Percentiles rank a stretch among this genome's conserved stretches.
These are phyloP conservation scores for Marmota monax DNA, from an alignment of 2,113 vertebrate genomes.

Conservation along the genomic window DNA sequence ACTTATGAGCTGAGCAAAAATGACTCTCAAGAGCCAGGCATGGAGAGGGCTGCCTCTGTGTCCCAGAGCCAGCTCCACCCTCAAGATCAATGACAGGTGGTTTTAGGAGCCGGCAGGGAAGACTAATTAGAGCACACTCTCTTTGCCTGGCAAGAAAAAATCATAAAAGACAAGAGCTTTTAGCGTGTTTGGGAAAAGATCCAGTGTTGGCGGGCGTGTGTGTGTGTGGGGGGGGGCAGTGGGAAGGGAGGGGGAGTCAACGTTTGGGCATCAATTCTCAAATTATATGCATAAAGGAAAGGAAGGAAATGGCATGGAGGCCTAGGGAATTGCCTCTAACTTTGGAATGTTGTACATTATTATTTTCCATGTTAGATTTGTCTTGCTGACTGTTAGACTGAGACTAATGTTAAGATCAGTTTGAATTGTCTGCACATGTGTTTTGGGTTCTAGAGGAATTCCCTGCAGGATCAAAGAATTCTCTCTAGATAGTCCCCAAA, in stretches of 20 bases:
- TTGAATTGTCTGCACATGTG: neutral
- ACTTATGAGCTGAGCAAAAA: neutral
- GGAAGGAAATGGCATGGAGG: neutral
- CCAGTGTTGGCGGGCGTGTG: neutral
- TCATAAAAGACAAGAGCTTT: neutral
- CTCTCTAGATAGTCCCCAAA: neutral
- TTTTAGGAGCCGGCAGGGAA: neutral
- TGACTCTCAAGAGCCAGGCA: neutral
- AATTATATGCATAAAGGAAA: neutral
- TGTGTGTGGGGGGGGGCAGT: neutral
- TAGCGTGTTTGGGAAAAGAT: neutral
- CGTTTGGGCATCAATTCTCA: neutral
- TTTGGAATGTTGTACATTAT: neutral
- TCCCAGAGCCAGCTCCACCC: neutral
- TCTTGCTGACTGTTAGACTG: neutral
- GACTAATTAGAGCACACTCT: neutral
- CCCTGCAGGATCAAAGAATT: neutral
- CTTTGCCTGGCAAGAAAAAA: neutral
- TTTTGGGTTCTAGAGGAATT: conserved; percentile 42
- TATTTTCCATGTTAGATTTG: neutral
- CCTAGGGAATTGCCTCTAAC: neutral
- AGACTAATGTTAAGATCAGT: neutral
- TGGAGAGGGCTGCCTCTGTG: neutral
- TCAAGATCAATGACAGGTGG: neutral
- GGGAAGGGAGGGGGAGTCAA: neutral